Percentiles rank a stretch among this genome's conserved stretches.
Conservation (phyloP, 2,113 vertebrate species). For the Anser brachyrhynchus region DNA sequence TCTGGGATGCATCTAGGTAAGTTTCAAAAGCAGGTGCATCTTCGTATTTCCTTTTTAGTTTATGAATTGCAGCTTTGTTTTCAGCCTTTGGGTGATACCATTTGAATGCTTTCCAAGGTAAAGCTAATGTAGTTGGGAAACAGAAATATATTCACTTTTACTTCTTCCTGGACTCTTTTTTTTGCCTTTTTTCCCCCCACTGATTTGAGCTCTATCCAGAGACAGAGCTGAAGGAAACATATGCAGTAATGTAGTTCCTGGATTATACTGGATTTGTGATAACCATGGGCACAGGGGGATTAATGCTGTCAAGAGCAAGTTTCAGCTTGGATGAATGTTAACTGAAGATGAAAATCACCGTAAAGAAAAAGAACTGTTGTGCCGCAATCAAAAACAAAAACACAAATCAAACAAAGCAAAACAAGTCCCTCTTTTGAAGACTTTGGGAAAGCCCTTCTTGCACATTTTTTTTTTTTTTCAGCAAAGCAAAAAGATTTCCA, state of each 20-base stretch:
- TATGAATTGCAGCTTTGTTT: not conserved
- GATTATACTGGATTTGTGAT: not conserved
- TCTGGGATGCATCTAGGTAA: not conserved
- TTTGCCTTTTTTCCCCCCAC: too few species aligned
- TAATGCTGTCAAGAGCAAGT: not conserved
- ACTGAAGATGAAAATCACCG: constrained; percentile 7
- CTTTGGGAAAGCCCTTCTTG: not conserved
- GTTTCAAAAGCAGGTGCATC: not conserved
- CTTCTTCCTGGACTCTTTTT: not conserved
- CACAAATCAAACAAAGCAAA: too few species aligned
- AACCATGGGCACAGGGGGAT: not conserved
- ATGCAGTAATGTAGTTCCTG: not conserved
- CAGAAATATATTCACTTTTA: not conserved
- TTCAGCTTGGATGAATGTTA: constrained; percentile 16
- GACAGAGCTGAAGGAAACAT: not conserved
- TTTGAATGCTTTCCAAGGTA: not conserved
- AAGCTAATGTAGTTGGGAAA: not conserved
- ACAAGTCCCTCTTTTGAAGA: not conserved
- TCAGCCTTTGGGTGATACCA: not conserved
- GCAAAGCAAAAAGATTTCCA: not conserved
- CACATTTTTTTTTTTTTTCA: not conserved
- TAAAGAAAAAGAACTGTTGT: not conserved
- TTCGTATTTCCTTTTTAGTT: not conserved
- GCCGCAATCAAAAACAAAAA: not conserved
- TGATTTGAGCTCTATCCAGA: not conserved